Evolutionary conservation across 1,140 invertebrate genomes (phyloP), one percentile per base, ranked within the genome.

Genomic region (Pectinophora gossypiella): DNA sequence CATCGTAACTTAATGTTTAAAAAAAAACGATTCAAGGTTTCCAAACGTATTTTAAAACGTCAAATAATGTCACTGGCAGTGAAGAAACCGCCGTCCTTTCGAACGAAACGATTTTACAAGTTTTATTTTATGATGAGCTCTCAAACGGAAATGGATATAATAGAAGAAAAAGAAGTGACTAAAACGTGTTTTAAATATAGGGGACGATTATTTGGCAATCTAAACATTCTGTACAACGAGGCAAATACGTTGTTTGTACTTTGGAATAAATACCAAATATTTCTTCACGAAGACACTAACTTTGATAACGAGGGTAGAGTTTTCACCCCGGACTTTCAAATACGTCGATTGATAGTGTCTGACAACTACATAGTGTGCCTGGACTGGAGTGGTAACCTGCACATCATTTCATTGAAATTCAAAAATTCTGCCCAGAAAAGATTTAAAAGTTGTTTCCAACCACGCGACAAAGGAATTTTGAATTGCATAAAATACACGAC

Each of bases 261-360:
- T 10, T 85, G 77, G 77, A 83, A 81, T 62, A 79, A 75, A 51
- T 76, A 71, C 51, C 71, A 82, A 68, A 72, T 85, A 59, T 79
- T 75, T 48, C 21, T 85, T 13, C 74, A 74, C 21, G 66, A 73
- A 51, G 54, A 69, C 10, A 21, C 68, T 0, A 61, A 72, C 45
- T 68, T 77, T 16, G 52, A 72, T 20, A 51, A 19, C 20, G 32
- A 48, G 16, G 49, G 49, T 13, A 68, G 57, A 51, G 48, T 49
- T 51, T 56, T 76, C 27, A 47, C 54, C 12, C 69, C 73, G 1
- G 72, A 76, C 12, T 82, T 73, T 46, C 50, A 61, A 50, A 68
- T 79, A 21, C 36, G 53, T 9, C 40, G 67, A 16, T 10, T 78
- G 15, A 44, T 75, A 32, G 12, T 73, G 15, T 56, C 57, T 3